These are phyloP conservation scores for Trichechus manatus DNA, from an alignment of 2,113 vertebrate species.

Conservation along the genomic window DNA sequence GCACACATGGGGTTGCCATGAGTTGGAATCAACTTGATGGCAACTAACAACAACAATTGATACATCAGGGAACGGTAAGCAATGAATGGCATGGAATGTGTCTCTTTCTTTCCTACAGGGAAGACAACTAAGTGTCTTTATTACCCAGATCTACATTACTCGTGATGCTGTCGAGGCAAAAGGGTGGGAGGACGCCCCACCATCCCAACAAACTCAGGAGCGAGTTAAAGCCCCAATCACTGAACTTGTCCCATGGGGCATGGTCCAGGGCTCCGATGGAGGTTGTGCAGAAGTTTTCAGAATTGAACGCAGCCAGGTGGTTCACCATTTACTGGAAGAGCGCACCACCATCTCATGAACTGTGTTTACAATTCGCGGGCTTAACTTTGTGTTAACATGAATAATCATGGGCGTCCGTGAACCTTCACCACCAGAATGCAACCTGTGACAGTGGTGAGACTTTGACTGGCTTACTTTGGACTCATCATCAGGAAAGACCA, in stretches of 20 bases:
- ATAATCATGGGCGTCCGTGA: accelerated
- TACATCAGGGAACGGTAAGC: background rate
- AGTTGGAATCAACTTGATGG: no score
- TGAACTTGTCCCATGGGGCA: background rate
- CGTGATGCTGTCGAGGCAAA: background rate
- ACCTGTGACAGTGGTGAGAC: no score
- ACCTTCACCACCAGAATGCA: no score
- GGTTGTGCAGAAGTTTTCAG: background rate
- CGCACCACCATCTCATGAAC: accelerated
- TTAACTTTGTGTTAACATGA: accelerated
- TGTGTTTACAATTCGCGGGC: accelerated
- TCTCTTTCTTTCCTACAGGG: background rate
- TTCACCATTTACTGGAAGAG: accelerated
- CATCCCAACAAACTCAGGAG: no score
- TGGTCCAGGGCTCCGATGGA: background rate
- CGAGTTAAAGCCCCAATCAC: background rate
- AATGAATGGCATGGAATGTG: background rate
- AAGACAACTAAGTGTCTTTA: background rate
- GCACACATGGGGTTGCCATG: no score
- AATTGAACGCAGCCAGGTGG: background rate
- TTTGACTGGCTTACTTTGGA: no score
- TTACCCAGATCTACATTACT: background rate
- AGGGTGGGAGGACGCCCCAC: no score
- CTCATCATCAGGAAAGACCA: no score
- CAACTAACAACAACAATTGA: background rate